Percentiles rank a stretch among this genome's conserved stretches.
phyloP scores from a whole-genome alignment of 2,888 invertebrate species.

The Hedya salicella region DNA sequence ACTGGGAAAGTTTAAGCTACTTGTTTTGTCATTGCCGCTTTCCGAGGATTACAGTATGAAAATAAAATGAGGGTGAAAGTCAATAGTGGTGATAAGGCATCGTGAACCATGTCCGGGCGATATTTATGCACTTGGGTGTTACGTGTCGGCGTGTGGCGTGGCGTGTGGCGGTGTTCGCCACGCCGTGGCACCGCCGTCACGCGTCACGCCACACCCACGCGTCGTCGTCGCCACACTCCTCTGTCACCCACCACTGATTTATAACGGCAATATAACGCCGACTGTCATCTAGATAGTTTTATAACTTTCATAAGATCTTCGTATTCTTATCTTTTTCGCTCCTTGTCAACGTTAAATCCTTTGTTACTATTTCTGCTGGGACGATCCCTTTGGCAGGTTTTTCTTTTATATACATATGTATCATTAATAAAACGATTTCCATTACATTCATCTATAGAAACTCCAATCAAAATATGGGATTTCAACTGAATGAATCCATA shows the following conservation, averaged over 20 bases:
- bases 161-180: constrained; percentile 54
- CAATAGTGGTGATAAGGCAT: constrained; percentile 38
- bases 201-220: constrained; percentile 45
- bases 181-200: constrained; percentile 51
- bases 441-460: background rate
- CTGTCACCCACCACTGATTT: constrained; percentile 76
- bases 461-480: background rate
- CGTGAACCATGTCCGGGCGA: constrained; percentile 32
- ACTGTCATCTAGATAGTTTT: constrained; percentile 81
- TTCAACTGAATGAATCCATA: background rate
- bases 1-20: constrained; percentile 35
- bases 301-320: constrained; percentile 71
- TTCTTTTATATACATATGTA: background rate
- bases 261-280: constrained; percentile 81
- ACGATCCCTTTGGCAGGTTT: background rate
- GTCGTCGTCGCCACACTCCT: constrained; percentile 59
- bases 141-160: constrained; percentile 52
- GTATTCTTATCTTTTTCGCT: constrained; percentile 54
- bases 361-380: constrained; percentile 53
- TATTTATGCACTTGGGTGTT: constrained; percentile 43
- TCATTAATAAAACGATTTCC: background rate
- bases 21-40: constrained; percentile 25
- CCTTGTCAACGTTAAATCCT: constrained; percentile 62
- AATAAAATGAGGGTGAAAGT: constrained; percentile 35
- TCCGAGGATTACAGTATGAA: constrained; percentile 14